Conservation (phyloP, 1,140 invertebrate genomes). For the Cotesia chilonis region DNA sequence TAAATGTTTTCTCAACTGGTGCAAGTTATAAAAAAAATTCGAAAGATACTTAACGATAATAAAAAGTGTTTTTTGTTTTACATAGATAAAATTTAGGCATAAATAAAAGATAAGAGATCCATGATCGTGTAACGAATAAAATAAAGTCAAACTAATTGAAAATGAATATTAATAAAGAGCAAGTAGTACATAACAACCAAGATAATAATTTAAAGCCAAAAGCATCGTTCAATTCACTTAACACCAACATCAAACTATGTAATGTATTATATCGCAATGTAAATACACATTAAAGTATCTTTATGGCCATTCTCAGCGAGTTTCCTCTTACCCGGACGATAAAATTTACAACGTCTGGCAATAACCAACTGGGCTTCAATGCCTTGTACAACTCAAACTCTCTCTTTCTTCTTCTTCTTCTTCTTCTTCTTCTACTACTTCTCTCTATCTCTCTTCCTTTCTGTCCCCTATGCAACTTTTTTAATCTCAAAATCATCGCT, state of each 20-base stretch:
- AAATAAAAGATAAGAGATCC: no score
- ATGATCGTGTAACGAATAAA: no score
- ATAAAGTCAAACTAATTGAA: no score
- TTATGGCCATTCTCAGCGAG: constrained; percentile 54
- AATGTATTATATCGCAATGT: constrained; percentile 53
- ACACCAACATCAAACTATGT: constrained; percentile 43
- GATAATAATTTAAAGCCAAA: constrained; percentile 9
- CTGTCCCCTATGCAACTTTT: not conserved
- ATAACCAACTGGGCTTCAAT: constrained; percentile 25
- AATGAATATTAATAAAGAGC: no score
- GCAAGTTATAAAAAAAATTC: no score
- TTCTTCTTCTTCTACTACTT: not conserved
- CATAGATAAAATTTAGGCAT: no score
- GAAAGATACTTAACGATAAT: no score
- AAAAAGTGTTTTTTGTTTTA: no score
- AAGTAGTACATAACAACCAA: no score
- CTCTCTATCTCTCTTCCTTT: not conserved
- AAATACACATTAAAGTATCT: constrained; percentile 57
- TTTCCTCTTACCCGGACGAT: constrained; percentile 55
- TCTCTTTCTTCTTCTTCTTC: not conserved
- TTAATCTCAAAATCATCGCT: no score
- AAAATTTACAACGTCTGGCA: constrained; percentile 57
- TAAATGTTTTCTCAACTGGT: no score
- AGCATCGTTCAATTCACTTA: constrained; percentile 51
- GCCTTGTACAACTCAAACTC: not conserved